These are phyloP conservation scores for Pygathrix nemaeus DNA, from an alignment of 2,113 vertebrate species.

Conservation along the genomic window DNA sequence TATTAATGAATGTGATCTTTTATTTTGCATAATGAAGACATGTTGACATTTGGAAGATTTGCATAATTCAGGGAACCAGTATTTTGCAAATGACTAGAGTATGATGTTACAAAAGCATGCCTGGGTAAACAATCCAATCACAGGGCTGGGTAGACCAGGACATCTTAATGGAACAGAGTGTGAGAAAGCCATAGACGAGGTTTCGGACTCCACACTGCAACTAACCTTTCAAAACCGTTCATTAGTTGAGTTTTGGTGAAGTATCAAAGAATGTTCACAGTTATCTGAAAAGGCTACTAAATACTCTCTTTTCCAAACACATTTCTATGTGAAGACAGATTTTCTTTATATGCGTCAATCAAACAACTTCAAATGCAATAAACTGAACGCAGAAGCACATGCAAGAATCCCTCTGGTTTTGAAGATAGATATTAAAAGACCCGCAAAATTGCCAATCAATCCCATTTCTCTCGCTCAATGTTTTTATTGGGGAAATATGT, in stretches of 20 bases:
- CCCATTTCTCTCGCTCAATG: neutral
- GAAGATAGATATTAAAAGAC: neutral
- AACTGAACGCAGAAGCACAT: neutral
- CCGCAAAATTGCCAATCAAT: neutral
- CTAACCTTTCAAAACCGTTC: neutral
- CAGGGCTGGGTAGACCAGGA: fast-evolving
- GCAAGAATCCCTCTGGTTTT: neutral
- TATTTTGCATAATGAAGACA: neutral
- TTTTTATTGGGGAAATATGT: neutral
- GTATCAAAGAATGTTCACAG: neutral
- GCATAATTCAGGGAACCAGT: neutral
- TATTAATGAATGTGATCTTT: neutral
- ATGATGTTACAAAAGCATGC: too few relatives aligned
- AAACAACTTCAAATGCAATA: neutral
- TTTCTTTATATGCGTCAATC: neutral
- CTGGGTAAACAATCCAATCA: too few relatives aligned
- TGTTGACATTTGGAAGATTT: neutral
- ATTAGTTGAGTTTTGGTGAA: neutral
- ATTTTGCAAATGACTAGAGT: neutral
- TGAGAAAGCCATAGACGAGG: neutral
- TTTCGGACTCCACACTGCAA: neutral
- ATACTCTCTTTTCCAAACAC: neutral
- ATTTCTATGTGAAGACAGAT: too few relatives aligned
- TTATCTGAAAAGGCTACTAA: neutral
- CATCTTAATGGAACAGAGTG: too few relatives aligned